Percentiles rank a stretch among this genome's conserved stretches.
Conservation (phyloP, 2,888 invertebrate species). For the Neria commutata region DNA sequence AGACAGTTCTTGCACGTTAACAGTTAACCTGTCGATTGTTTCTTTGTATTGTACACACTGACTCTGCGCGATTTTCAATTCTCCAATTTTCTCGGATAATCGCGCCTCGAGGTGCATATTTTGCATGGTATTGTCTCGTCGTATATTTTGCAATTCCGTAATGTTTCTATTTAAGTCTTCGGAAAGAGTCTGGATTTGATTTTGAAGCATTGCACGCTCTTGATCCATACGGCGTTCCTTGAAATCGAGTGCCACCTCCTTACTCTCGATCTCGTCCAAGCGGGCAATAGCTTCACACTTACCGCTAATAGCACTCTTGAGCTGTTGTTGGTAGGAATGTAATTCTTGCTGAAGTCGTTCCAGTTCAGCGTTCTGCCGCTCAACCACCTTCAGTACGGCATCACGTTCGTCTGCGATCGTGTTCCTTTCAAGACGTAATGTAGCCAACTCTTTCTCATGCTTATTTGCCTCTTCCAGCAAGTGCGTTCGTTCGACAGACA, state of each 20-base stretch:
- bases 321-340: constrained; percentile 72
- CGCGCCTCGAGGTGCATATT: constrained; percentile 76
- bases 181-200: constrained; percentile 79
- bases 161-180: constrained; percentile 80
- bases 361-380: constrained; percentile 75
- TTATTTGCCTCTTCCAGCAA: constrained; percentile 69
- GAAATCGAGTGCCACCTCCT: constrained; percentile 78
- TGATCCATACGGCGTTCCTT: constrained; percentile 85
- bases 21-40: constrained; percentile 71
- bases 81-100: constrained; percentile 79
- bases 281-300: constrained; percentile 85
- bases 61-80: constrained; percentile 74
- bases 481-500: constrained; percentile 70
- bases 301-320: constrained; percentile 75
- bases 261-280: constrained; percentile 80
- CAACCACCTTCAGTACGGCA: constrained; percentile 72
- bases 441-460: constrained; percentile 71
- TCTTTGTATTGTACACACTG: constrained; percentile 73
- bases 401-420: constrained; percentile 77
- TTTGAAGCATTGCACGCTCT: constrained; percentile 76
- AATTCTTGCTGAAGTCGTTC: constrained; percentile 76
- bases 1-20: constrained; percentile 72
- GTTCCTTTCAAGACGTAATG: constrained; percentile 73
- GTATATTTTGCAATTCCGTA: constrained; percentile 76
- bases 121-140: constrained; percentile 73